Percentiles rank a stretch among this genome's conserved stretches.
These are phyloP conservation scores for Ambastaia sidthimunki DNA, from an alignment of 2,797 vertebrate species.

Conservation along the genomic window DNA sequence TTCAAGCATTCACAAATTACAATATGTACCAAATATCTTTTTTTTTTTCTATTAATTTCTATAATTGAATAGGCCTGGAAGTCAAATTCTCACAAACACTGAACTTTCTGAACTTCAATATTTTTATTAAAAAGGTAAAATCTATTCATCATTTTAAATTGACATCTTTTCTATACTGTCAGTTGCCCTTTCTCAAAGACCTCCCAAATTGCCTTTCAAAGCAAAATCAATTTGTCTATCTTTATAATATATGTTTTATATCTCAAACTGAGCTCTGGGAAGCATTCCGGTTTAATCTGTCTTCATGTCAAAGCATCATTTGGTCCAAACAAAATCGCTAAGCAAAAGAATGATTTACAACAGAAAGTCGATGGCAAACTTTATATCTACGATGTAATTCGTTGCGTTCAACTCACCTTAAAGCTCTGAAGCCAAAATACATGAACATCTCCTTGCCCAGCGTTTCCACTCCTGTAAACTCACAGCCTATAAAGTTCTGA, in stretches of 20 bases:
- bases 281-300: constrained; percentile 16
- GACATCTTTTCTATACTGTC: not conserved
- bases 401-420: constrained; percentile 79
- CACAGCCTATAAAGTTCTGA: constrained; percentile 64
- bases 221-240: not conserved
- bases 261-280: constrained; percentile 19
- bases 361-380: not conserved
- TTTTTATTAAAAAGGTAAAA: too few species aligned
- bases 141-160: not conserved
- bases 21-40: too few species aligned
- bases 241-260: not conserved
- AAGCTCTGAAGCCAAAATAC: constrained; percentile 85
- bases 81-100: too few species aligned
- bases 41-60: too few species aligned
- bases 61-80: too few species aligned
- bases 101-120: too few species aligned
- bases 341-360: not conserved
- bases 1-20: too few species aligned
- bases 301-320: not conserved
- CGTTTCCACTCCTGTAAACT: constrained; percentile 83
- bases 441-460: constrained; percentile 94
- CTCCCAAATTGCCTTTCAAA: not conserved
- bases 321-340: not conserved
- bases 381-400: not conserved
- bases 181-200: not conserved